Evolutionary conservation across 2,888 invertebrate genomes (phyloP).

Genomic region (Plusia festucae): DNA sequence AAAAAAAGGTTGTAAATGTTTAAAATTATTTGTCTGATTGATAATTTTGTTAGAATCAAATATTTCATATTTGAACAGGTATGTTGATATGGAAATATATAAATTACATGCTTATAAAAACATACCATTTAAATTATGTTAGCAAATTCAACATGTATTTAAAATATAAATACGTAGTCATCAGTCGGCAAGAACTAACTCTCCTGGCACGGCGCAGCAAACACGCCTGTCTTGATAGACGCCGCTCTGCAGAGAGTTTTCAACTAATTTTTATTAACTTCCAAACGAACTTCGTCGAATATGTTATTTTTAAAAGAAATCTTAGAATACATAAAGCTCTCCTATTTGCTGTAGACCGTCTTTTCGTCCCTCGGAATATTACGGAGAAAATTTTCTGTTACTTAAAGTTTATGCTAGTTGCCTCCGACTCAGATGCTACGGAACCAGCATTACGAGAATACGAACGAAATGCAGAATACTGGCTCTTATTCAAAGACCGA

Average conservation of each 20-base stretch:
- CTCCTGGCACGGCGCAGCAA: conserved; percentile 51
- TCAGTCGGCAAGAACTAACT: conserved; percentile 13
- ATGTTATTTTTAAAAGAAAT: conserved; percentile 66
- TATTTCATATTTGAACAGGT: no score
- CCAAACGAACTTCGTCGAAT: conserved; percentile 61
- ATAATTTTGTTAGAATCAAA: no score
- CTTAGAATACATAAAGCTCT: conserved; percentile 68
- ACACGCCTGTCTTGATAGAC: conserved; percentile 59
- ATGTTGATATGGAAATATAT: no score
- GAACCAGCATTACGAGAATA: conserved; percentile 71
- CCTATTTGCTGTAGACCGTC: conserved; percentile 74
- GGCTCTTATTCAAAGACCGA: conserved; percentile 63
- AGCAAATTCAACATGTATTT: conserved; percentile 29
- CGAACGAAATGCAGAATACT: conserved; percentile 67
- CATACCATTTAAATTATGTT: conserved; percentile 14
- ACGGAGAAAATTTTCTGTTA: conserved; percentile 76
- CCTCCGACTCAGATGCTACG: conserved; percentile 75
- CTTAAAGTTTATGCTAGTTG: conserved; percentile 82
- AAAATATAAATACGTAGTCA: conserved; percentile 45
- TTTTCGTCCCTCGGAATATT: conserved; percentile 77
- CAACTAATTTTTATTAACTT: conserved; percentile 74
- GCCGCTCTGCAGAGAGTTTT: conserved; percentile 50
- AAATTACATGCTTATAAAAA: no score
- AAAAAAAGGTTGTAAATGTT: no score
- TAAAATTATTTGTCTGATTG: no score